A percentile compares a stretch with the other conserved stretches of the same genome.
These are phyloP conservation scores for Sylvia borin DNA, from an alignment of 2,797 vertebrate species.

Conservation along the genomic window DNA sequence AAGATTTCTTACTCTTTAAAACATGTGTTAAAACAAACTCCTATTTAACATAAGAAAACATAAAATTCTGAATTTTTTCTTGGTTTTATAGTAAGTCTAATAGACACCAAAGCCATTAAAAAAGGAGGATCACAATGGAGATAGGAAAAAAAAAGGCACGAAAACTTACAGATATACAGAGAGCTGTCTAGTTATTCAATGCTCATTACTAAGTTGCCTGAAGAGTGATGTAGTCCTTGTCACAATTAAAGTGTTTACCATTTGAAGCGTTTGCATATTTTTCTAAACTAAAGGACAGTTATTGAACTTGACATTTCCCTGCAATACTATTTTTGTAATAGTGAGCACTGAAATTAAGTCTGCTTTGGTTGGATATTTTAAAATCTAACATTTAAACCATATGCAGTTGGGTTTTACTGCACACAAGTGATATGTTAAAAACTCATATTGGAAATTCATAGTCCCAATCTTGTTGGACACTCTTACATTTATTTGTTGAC, in stretches of 20 bases:
- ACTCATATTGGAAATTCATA: neutral
- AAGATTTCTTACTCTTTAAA: neutral
- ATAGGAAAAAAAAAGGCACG: neutral
- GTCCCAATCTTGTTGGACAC: neutral
- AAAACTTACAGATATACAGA: neutral
- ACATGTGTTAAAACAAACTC: rapidly evolving
- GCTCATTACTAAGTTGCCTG: neutral
- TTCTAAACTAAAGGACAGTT: neutral
- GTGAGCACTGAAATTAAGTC: neutral
- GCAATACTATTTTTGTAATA: neutral
- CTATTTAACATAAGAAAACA: neutral
- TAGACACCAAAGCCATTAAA: neutral
- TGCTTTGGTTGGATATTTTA: neutral
- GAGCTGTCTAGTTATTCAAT: neutral
- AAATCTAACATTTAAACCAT: neutral
- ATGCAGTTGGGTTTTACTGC: neutral
- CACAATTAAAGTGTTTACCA: neutral
- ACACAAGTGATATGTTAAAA: neutral
- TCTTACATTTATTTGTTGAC: neutral
- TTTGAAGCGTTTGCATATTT: neutral
- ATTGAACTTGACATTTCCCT: neutral
- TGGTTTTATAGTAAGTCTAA: neutral
- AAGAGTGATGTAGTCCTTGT: neutral
- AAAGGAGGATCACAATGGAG: neutral
- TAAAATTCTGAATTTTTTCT: neutral